Evolutionary conservation across 1,140 invertebrate species (phyloP).

Genomic region (Planococcus citri): DNA sequence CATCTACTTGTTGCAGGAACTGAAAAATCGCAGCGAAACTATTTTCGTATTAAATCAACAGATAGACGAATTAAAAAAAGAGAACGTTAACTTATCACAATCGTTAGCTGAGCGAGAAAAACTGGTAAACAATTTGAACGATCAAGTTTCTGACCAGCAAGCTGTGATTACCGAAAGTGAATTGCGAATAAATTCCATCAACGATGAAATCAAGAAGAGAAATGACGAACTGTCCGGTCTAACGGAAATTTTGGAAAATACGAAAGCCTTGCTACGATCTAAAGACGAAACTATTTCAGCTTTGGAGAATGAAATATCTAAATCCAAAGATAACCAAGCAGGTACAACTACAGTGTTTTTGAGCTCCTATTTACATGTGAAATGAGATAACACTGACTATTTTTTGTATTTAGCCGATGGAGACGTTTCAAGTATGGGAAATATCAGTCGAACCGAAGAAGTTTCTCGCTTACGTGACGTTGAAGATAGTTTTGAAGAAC

Average conservation of each 20-base stretch:
- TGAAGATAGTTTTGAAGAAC: conserved; percentile 34
- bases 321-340: not conserved
- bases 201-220: not conserved
- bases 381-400: not conserved
- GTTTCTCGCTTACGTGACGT: conserved; percentile 31
- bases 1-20: not conserved
- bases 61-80: not conserved
- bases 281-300: not conserved
- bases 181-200: not conserved
- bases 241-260: not conserved
- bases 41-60: not conserved
- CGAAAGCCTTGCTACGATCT: not conserved
- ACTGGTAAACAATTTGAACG: not conserved
- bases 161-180: not conserved
- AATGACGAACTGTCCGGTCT: not conserved
- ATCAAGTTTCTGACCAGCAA: not conserved
- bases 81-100: not conserved
- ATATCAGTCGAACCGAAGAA: conserved; percentile 32
- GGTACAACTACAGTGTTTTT: not conserved
- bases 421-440: conserved; percentile 31
- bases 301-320: not conserved
- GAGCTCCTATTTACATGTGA: too few species aligned
- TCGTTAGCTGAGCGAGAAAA: not conserved
- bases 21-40: not conserved
- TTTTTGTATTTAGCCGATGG: conserved; percentile 13